phyloP scores from a whole-genome alignment of 2,113 vertebrate genomes.

The Campylomormyrus tamandua region DNA sequence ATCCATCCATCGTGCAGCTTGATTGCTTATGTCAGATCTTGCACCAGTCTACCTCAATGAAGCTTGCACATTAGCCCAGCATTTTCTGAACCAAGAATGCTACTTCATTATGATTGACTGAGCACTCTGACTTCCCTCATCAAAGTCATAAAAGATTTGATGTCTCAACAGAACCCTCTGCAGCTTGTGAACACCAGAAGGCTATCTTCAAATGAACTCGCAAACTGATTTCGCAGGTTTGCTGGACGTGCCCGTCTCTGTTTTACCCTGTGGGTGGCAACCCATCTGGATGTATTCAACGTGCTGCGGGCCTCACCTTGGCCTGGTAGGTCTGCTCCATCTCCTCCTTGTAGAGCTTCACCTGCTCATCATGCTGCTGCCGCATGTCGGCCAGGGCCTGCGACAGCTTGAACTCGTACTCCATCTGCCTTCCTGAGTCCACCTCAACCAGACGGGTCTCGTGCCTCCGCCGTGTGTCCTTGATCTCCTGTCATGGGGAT shows the following conservation, averaged over 20 bases:
- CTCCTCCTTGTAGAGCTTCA: constrained; percentile 73
- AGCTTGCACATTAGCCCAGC: neutral
- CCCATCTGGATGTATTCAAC: neutral
- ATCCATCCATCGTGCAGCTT: neutral
- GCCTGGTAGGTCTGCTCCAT: constrained; percentile 68
- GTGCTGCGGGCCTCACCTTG: constrained; percentile 54
- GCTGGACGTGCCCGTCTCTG: neutral
- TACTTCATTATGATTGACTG: neutral
- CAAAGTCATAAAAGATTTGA: neutral
- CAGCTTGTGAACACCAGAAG: neutral
- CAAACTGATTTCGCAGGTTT: neutral
- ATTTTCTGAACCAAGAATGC: neutral
- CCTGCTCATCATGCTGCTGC: constrained; percentile 71
- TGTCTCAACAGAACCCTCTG: neutral
- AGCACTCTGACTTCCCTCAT: neutral
- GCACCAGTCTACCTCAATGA: neutral
- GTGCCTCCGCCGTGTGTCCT: constrained; percentile 66
- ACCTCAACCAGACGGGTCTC: constrained; percentile 71
- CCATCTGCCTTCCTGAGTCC: constrained; percentile 68
- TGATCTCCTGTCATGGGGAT: constrained; percentile 66
- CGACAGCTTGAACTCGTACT: constrained; percentile 74
- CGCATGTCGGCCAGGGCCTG: constrained; percentile 74
- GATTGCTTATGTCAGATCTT: neutral
- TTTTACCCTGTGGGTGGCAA: neutral
- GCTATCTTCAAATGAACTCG: neutral